Base-by-base conservation (phyloP, 30 jellyfish, hydroid and myxozoan genomes). In the Phacellophora camtschatica region DNA sequence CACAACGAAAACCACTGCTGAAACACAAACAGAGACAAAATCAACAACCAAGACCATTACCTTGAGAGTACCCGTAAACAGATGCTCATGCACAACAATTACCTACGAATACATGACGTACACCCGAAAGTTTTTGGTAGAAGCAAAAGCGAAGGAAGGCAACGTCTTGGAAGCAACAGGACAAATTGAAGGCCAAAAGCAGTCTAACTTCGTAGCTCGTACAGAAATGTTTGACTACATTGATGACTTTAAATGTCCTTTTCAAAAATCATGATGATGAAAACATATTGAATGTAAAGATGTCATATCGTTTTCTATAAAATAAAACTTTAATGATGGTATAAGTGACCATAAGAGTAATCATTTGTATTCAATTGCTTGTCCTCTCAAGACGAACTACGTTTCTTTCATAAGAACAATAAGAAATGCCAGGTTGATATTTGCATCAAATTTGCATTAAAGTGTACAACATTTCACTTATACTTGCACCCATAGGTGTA, bases 121-220 rank as follows among this genome's bases (percentile, higher is more conserved):
- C 66, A 35, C 34, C 2, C 39, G 59, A 33, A 30, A 55, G 7
- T 73, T 5, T 41, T 22, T 13, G 19, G 18, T 73, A 3, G 73
- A 55, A 30, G 86, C 86, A 13, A 54, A 20, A 27, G n/a, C 86
- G 1, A 73, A 53, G 20, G 86, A 73, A 28, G 64, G 66, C 25
- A 73, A 73, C 0, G 42, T 7, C 19, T 16, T 73, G 20, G 37
- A 49, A 34, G 75, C 86, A 18, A 27, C 35, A 0, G 86, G 86
- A 9, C 23, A 16, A 3, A 33, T 73, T 31, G 45, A 73, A 51
- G 86, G 86, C 13, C 0, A 22, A 0, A 48, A 74, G 9, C 28
- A 36, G 0, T 16, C 51, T 13, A 36, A 73, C 6, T 73, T 73
- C 6, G 65, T 51, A 51, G 86, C 46, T 12, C 49, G 33, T 25